A percentile compares a stretch with the other conserved stretches of the same genome.
Evolutionary conservation across 2,888 invertebrate species (phyloP).

Genomic region (Plagodis dolabraria): DNA sequence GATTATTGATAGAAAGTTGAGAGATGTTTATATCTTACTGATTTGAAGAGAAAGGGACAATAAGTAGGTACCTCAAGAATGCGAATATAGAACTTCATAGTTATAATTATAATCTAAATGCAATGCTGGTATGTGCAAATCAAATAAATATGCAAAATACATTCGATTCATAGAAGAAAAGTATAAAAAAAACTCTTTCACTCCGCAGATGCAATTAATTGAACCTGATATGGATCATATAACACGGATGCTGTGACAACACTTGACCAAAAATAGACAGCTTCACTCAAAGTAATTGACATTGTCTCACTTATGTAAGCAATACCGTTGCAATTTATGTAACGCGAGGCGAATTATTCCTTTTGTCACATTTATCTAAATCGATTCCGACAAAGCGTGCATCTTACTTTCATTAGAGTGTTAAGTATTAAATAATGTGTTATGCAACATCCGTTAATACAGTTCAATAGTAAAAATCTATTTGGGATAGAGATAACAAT

Average conservation of each 20-base stretch:
- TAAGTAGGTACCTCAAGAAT: conserved; percentile 42
- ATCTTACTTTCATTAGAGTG: conserved; percentile 53
- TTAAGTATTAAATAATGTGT: conserved; percentile 55
- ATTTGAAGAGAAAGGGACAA: conserved; percentile 74
- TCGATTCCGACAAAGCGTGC: conserved; percentile 48
- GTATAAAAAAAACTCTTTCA: not conserved
- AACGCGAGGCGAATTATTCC: conserved; percentile 45
- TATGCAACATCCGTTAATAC: conserved; percentile 52
- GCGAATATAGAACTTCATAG: conserved; percentile 33
- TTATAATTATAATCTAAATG: not conserved
- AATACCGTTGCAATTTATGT: conserved; percentile 43
- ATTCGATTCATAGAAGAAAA: not conserved
- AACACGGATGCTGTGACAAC: not conserved
- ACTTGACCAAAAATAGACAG: conserved; percentile 12
- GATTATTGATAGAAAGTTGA: conserved; percentile 77
- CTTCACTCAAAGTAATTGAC: conserved; percentile 25
- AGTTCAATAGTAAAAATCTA: conserved; percentile 49
- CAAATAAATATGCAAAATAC: too few relatives aligned
- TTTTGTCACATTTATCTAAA: conserved; percentile 49
- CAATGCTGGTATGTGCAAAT: too few relatives aligned
- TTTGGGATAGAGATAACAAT: conserved; percentile 39
- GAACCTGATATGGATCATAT: not conserved
- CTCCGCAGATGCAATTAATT: too few relatives aligned
- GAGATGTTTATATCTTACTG: conserved; percentile 56
- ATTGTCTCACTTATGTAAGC: conserved; percentile 41